Base-by-base conservation (phyloP, 2,113 vertebrate genomes). In the Eublepharis macularius region DNA sequence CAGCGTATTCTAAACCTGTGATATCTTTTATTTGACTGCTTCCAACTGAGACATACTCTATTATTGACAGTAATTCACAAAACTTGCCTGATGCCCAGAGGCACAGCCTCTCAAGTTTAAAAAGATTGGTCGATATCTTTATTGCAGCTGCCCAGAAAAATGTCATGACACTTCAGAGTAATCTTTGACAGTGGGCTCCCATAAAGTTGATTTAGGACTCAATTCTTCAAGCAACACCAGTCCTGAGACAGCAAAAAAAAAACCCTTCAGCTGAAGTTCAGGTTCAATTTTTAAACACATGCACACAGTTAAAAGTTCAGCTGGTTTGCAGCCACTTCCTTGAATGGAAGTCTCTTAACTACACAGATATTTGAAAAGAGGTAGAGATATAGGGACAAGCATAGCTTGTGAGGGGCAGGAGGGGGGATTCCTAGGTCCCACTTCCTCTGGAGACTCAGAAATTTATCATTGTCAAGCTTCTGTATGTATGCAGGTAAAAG, bases 81-180 rank as follows among this genome's bases (percentile, higher is more conserved):
- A 68, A 66, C 60, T 41, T 76, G 60, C 10, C 51, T 32, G 45
- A 74, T 78, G 57, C 54, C 51, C 57, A 34, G 51, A 80, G 84
- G 72, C 72, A 47, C 29, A n/a, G 63, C 63, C 80, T 72, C 74
- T 74, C 63, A 76, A 78, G 51, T 87, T 85, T 73, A 63, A 87
- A 76, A 77, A 87, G 80, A 82, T 63, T 75, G 74, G 85, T 82
- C 72, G 63, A 82, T 77, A 87, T 76, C 74, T 76, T 82, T 87
- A 87, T 76, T 76, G 73, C 85, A 54, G 45, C 63, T 82, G 80
- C 80, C 79, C 85, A 86, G 79, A 63, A 69, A 86, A 87, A 76
- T 82, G 80, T 81, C 80, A 60, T 70, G 80, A 77, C 80, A 70
- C 80, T 82, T 75, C 8, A 51, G 80, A 72, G 80, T 51, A 39